Conservation (phyloP, 2,113 vertebrate species). For the Camelus bactrianus region DNA sequence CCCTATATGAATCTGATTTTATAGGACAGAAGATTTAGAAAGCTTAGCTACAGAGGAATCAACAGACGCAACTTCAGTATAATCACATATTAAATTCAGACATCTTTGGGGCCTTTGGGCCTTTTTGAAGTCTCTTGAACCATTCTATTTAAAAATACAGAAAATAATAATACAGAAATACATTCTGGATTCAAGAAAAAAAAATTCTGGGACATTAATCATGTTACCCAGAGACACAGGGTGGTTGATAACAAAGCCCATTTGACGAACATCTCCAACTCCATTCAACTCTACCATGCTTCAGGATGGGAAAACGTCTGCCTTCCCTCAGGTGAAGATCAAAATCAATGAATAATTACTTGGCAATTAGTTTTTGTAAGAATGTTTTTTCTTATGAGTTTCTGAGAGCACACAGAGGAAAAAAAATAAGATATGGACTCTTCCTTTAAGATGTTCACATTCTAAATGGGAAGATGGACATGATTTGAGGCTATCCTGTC, state of each 20-base stretch:
- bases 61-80: neutral
- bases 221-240: neutral
- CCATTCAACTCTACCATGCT: neutral
- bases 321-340: neutral
- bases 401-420: neutral
- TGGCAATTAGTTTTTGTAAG: neutral
- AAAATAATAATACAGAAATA: neutral
- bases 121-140: neutral
- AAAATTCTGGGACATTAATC: neutral
- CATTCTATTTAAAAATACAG: too few relatives aligned
- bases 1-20: neutral
- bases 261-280: neutral
- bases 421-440: neutral
- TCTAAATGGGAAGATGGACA: neutral
- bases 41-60: neutral
- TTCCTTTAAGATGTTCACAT: neutral
- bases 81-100: neutral
- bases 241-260: neutral
- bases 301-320: neutral
- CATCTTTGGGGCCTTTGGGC: neutral
- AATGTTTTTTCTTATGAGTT: neutral
- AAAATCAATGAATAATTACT: conserved; percentile 2
- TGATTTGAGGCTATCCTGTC: neutral
- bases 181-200: neutral
- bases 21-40: neutral